These are phyloP conservation scores for Dysmachus trigonus DNA, from an alignment of 2,888 invertebrate species.

Conservation along the genomic window DNA sequence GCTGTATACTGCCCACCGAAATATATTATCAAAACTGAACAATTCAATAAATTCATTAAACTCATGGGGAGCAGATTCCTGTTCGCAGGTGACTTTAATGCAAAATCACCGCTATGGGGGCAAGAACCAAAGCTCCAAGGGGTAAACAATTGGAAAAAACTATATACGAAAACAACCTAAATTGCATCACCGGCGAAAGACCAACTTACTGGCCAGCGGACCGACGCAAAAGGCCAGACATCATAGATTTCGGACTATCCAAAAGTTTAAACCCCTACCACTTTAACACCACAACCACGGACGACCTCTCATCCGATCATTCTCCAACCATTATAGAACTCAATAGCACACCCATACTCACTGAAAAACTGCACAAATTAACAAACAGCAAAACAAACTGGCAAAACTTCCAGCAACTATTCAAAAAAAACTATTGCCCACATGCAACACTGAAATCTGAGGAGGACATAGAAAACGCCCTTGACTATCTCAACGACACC, in stretches of 20 bases:
- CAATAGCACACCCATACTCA: not conserved
- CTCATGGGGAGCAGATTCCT: not conserved
- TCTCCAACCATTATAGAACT: not conserved
- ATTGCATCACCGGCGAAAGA: not conserved
- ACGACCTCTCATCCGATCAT: not conserved
- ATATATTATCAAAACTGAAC: not conserved
- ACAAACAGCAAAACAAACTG: not conserved
- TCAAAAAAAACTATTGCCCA: not conserved
- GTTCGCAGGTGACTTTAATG: not conserved
- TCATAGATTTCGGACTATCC: not conserved
- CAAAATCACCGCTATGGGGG: not conserved
- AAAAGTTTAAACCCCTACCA: not conserved
- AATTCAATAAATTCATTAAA: not conserved
- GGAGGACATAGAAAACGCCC: not conserved
- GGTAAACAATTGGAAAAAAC: not conserved
- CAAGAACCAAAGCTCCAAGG: not conserved
- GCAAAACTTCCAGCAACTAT: not conserved
- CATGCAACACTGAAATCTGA: not conserved
- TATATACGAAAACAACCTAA: not conserved
- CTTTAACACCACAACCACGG: not conserved
- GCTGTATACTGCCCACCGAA: not conserved
- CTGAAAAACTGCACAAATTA: not conserved
- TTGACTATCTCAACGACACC: not conserved
- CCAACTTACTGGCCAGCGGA: not conserved
- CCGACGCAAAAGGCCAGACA: not conserved